These are phyloP conservation scores for Ligdia adustata DNA, from an alignment of 2,888 invertebrate genomes.

Conservation along the genomic window DNA sequence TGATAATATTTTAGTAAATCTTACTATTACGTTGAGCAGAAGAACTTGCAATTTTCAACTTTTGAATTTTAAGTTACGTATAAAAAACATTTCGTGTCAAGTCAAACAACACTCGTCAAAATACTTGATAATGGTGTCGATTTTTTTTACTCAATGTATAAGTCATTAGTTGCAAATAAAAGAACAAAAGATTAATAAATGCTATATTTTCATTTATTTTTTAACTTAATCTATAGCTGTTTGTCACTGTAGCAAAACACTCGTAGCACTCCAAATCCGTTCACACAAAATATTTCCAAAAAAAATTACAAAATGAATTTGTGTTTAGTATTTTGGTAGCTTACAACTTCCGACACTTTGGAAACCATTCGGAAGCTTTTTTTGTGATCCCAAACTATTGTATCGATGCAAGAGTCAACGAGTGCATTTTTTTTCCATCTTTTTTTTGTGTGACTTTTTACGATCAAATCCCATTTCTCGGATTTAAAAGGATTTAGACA, in stretches of 20 bases:
- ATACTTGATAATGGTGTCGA: too few species aligned
- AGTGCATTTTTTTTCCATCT: constrained; percentile 47
- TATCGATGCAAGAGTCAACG: constrained; percentile 76
- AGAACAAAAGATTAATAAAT: too few species aligned
- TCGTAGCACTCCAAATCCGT: constrained; percentile 56
- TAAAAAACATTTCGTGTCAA: too few species aligned
- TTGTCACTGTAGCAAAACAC: constrained; percentile 1
- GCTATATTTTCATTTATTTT: too few species aligned
- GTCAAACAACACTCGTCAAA: too few species aligned
- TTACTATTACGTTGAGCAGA: too few species aligned
- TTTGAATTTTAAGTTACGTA: too few species aligned
- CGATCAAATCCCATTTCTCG: constrained; percentile 77
- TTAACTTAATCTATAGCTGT: too few species aligned
- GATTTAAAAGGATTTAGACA: constrained; percentile 82
- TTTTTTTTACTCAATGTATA: too few species aligned
- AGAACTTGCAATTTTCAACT: too few species aligned
- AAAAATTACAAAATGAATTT: constrained; percentile 57
- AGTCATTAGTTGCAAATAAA: too few species aligned
- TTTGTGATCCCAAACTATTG: constrained; percentile 67
- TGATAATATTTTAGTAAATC: too few species aligned
- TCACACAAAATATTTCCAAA: constrained; percentile 44
- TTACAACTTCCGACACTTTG: constrained; percentile 65
- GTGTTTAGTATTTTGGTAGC: constrained; percentile 76
- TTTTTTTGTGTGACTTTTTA: constrained; percentile 60
- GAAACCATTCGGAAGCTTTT: constrained; percentile 30